Percentiles rank a stretch among this genome's conserved stretches.
phyloP scores from a whole-genome alignment of 2,113 vertebrate species.

The Opisthocomus hoazin region DNA sequence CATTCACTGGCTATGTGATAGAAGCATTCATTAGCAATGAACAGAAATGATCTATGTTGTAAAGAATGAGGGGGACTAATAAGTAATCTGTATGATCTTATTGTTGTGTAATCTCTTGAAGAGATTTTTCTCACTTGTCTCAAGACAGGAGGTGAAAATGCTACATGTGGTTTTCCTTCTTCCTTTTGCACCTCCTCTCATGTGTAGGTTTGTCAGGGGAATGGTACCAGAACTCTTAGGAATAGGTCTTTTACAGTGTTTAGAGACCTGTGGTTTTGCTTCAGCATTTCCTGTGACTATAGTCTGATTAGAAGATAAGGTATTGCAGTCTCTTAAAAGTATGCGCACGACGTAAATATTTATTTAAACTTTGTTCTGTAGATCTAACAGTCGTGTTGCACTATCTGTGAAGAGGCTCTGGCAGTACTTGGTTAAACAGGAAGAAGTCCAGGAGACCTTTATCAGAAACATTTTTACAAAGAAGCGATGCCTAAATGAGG shows the following conservation, averaged over 20 bases:
- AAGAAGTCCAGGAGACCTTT: conserved; percentile 94
- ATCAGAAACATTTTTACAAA: conserved; percentile 96
- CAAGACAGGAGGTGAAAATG: neutral
- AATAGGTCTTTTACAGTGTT: neutral
- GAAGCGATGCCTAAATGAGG: conserved; percentile 85
- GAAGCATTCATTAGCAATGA: neutral
- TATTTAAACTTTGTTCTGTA: conserved; percentile 51
- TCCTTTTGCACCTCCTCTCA: neutral
- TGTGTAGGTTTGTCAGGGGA: neutral
- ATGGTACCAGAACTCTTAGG: neutral
- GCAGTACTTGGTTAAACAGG: conserved; percentile 95
- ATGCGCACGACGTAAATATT: neutral
- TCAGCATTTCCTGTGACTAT: neutral
- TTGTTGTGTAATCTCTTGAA: neutral
- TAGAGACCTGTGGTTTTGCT: neutral
- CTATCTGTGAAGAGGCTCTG: conserved; percentile 92
- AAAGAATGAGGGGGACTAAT: neutral
- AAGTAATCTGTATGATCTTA: neutral
- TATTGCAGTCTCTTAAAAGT: neutral
- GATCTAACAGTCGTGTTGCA: conserved; percentile 81
- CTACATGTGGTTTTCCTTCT: neutral
- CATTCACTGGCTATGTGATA: neutral
- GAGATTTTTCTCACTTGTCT: neutral
- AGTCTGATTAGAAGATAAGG: neutral
- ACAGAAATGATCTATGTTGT: neutral